Conservation (phyloP, 2,113 vertebrate genomes). For the Brachypodius melanocephalos region DNA sequence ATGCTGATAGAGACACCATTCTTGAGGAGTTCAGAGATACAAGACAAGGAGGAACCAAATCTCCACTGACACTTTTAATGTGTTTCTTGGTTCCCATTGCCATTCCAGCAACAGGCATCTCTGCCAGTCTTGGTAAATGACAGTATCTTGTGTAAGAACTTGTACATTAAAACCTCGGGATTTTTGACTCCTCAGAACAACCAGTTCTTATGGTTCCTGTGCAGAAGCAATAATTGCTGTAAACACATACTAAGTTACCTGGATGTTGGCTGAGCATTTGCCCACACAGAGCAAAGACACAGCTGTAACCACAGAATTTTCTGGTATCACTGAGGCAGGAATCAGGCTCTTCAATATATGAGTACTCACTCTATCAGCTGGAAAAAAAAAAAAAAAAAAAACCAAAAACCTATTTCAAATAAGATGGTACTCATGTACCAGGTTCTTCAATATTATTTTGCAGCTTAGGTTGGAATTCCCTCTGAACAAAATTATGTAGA, state of each 20-base stretch:
- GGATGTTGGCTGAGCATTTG: conserved; percentile 77
- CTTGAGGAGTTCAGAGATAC: neutral
- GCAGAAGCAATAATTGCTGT: neutral
- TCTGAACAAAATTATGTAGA: neutral
- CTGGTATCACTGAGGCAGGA: conserved; percentile 81
- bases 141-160: neutral
- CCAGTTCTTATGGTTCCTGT: neutral
- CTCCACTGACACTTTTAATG: neutral
- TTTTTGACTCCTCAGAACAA: neutral
- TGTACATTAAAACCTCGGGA: neutral
- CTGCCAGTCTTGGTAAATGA: neutral
- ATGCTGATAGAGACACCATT: neutral
- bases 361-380: conserved; percentile 75
- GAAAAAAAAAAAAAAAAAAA: conserved; percentile 33
- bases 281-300: conserved; percentile 83
- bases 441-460: neutral
- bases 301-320: conserved; percentile 79
- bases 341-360: conserved; percentile 86
- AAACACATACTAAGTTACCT: conserved; percentile 75
- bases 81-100: neutral
- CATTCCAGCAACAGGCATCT: neutral
- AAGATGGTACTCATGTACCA: neutral
- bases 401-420: neutral
- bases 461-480: neutral
- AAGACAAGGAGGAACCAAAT: neutral